A percentile compares a stretch with the other conserved stretches of the same genome.
phyloP scores from a whole-genome alignment of 1,140 invertebrate species.

The Cylas formicarius region DNA sequence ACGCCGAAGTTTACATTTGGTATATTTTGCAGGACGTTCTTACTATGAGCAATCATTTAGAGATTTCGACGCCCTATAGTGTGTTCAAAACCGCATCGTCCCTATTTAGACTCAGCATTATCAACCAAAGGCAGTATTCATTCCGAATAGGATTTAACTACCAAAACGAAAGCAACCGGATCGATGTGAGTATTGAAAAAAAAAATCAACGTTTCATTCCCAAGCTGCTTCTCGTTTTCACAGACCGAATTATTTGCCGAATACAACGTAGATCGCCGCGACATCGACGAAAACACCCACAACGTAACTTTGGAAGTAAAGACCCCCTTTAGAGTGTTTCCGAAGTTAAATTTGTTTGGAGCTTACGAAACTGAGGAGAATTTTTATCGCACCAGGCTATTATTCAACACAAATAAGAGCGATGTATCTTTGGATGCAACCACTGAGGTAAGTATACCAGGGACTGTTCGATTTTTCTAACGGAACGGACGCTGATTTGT shows the following conservation, averaged over 20 bases:
- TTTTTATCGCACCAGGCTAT: conserved; percentile 46
- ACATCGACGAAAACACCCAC: conserved; percentile 45
- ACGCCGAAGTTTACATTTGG: no score
- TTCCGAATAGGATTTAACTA: conserved; percentile 48
- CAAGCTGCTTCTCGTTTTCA: conserved; percentile 19
- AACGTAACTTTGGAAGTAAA: conserved; percentile 45
- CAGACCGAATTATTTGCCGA: conserved; percentile 44
- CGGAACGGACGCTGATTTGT: no score
- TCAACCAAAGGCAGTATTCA: conserved; percentile 50
- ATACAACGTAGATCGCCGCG: conserved; percentile 44
- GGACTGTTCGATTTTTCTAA: no score
- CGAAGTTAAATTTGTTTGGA: conserved; percentile 43
- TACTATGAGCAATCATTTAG: conserved; percentile 58
- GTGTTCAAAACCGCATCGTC: conserved; percentile 52
- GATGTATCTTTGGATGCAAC: conserved; percentile 43
- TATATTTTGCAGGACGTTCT: conserved; percentile 47
- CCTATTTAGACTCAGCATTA: conserved; percentile 51
- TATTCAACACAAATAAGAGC: conserved; percentile 42
- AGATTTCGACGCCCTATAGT: conserved; percentile 55
- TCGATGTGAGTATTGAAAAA: conserved; percentile 53
- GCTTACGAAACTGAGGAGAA: conserved; percentile 48
- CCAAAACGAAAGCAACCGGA: conserved; percentile 46
- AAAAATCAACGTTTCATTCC: not conserved
- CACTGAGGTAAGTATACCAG: conserved; percentile 47
- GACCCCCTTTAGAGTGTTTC: conserved; percentile 48